A percentile compares a stretch with the other conserved stretches of the same genome.
These are phyloP conservation scores for Eulemur rufifrons DNA, from an alignment of 2,113 vertebrate genomes.

Conservation along the genomic window DNA sequence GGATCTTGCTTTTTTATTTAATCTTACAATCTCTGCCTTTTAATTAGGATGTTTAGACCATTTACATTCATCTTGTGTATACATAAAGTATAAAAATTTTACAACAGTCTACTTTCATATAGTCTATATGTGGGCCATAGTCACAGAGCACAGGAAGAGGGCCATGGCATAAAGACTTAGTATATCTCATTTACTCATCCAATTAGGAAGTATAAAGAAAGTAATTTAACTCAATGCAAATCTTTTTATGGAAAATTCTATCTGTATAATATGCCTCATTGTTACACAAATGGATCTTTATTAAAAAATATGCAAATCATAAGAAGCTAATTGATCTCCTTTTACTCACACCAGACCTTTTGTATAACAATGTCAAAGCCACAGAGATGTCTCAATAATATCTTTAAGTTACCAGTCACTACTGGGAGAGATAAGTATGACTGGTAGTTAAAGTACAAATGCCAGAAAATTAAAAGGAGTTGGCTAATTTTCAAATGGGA, in stretches of 20 bases:
- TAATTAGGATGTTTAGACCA: no score
- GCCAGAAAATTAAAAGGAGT: background rate
- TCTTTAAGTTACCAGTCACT: constrained; percentile 44
- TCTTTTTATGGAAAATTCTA: background rate
- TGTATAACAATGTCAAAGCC: constrained; percentile 61
- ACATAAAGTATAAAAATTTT: background rate
- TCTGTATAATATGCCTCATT: constrained; percentile 19
- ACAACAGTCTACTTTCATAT: no score
- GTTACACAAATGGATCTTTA: background rate
- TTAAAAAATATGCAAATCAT: constrained; percentile 76
- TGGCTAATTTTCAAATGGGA: background rate
- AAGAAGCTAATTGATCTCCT: constrained; percentile 72
- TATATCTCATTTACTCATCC: background rate
- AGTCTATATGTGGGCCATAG: background rate
- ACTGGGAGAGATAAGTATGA: background rate
- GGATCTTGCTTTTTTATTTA: background rate
- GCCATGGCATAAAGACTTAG: no score
- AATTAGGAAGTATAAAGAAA: background rate
- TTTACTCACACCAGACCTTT: constrained; percentile 54
- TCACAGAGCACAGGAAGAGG: background rate
- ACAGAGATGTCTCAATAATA: constrained; percentile 67
- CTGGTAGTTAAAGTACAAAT: background rate
- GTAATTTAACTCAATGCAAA: background rate
- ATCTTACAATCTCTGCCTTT: background rate
- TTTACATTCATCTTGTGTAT: background rate